These are phyloP conservation scores for Thumatha senex DNA, from an alignment of 2,888 invertebrate genomes.

Conservation along the genomic window DNA sequence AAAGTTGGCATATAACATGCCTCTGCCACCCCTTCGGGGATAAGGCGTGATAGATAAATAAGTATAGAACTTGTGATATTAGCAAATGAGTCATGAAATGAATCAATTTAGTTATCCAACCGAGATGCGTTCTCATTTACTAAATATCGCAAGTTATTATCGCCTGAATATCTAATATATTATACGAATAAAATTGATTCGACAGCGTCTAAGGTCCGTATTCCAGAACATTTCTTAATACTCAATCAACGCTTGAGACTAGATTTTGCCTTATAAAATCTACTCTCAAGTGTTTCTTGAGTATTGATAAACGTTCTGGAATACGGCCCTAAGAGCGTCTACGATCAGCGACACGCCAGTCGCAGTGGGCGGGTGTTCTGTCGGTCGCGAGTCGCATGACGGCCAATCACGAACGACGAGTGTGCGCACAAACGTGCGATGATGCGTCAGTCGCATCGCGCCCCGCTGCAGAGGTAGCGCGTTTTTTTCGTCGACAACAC, in stretches of 20 bases:
- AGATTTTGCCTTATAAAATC: too few species aligned
- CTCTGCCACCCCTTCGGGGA: too few species aligned
- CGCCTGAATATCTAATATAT: slow-evolving; percentile 17
- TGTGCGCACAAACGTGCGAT: slow-evolving; percentile 46
- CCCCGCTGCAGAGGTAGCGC: slow-evolving; percentile 43
- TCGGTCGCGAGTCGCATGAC: slow-evolving; percentile 41
- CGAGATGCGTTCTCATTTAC: not conserved
- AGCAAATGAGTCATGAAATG: not conserved
- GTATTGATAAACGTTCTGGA: too few species aligned
- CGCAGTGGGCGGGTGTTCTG: slow-evolving; percentile 51
- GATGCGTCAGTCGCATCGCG: slow-evolving; percentile 56
- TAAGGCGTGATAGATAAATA: too few species aligned
- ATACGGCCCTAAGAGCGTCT: too few species aligned
- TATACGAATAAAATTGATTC: slow-evolving; percentile 24
- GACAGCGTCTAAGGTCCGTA: too few species aligned
- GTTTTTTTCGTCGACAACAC: slow-evolving; percentile 53
- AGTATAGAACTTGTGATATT: too few species aligned
- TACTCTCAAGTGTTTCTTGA: too few species aligned
- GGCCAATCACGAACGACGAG: slow-evolving; percentile 41
- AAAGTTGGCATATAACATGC: too few species aligned
- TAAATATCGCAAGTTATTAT: slow-evolving; percentile 24
- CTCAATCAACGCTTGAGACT: too few species aligned
- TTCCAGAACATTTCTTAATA: too few species aligned
- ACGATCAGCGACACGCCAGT: slow-evolving; percentile 43
- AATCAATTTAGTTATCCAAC: slow-evolving; percentile 3